Percentiles rank a stretch among this genome's conserved stretches.
These are phyloP conservation scores for Hylia prasina DNA, from an alignment of 2,113 vertebrate species.

Conservation along the genomic window DNA sequence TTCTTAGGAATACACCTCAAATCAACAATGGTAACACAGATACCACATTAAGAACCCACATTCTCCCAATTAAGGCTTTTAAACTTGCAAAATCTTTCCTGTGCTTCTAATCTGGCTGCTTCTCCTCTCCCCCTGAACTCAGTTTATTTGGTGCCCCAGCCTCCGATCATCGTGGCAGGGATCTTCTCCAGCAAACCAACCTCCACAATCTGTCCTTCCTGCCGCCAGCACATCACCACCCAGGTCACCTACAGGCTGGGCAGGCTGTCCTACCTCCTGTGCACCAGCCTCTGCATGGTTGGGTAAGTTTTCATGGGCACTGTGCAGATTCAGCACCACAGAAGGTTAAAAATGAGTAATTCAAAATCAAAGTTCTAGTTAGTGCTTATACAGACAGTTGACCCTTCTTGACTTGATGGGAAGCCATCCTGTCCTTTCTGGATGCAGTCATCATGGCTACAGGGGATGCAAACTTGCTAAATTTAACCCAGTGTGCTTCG, in stretches of 20 bases:
- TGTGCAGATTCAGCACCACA: background rate
- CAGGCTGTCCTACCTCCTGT: constrained; percentile 33
- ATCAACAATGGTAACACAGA: rapidly evolving
- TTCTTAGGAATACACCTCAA: background rate
- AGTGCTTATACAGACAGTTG: background rate
- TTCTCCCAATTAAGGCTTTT: background rate
- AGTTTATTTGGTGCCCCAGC: constrained; percentile 52
- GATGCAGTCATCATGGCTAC: background rate
- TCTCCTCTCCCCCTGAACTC: background rate
- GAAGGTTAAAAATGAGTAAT: background rate
- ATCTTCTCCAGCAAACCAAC: constrained; percentile 63
- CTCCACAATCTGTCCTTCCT: constrained; percentile 63
- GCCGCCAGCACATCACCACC: constrained; percentile 67
- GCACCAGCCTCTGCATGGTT: constrained; percentile 28
- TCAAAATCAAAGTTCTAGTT: background rate
- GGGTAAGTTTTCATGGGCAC: constrained; percentile 33
- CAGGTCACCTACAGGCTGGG: constrained; percentile 55
- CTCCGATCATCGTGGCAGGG: constrained; percentile 52
- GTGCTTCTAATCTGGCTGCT: background rate
- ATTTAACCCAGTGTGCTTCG: background rate
- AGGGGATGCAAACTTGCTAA: background rate
- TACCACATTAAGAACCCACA: background rate
- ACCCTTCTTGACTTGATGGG: background rate
- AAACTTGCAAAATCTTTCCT: background rate
- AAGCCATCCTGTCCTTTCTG: background rate